Conservation (phyloP, 1,140 invertebrate species). For the Listronotus bonariensis region DNA sequence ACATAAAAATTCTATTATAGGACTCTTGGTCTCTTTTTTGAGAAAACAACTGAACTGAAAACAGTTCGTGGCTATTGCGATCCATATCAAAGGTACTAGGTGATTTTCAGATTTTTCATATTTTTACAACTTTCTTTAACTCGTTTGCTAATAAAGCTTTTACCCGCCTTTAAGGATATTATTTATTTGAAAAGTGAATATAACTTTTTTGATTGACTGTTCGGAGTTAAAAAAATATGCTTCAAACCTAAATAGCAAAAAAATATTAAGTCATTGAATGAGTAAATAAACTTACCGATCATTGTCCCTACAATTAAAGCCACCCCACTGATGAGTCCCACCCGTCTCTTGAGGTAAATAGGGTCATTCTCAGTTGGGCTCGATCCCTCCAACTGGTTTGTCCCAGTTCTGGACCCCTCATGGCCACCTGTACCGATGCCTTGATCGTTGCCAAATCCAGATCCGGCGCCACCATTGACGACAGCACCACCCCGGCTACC, state of each 20-base stretch:
- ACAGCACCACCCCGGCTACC: constrained; percentile 46
- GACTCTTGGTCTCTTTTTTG: too few species aligned
- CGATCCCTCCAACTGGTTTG: constrained; percentile 80
- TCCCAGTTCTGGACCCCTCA: constrained; percentile 54
- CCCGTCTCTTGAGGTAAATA: constrained; percentile 97
- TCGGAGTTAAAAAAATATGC: too few species aligned
- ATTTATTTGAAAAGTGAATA: too few species aligned
- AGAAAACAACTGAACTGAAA: too few species aligned
- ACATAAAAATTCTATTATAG: too few species aligned
- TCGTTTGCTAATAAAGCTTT: too few species aligned
- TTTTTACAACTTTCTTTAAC: too few species aligned
- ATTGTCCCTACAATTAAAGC: constrained; percentile 96
- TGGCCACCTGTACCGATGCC: constrained; percentile 51
- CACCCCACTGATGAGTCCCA: constrained; percentile 97
- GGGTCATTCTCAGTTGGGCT: constrained; percentile 89
- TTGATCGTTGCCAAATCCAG: constrained; percentile 52
- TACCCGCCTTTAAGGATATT: too few species aligned
- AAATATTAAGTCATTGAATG: neutral
- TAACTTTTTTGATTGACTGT: too few species aligned
- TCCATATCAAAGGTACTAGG: too few species aligned
- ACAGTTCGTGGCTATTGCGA: too few species aligned
- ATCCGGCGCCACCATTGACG: constrained; percentile 44
- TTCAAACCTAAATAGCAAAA: neutral
- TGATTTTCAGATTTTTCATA: too few species aligned
- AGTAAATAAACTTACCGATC: constrained; percentile 70